Evolutionary conservation across 2,113 vertebrate species (phyloP).

Genomic region (Pogona vitticeps): DNA sequence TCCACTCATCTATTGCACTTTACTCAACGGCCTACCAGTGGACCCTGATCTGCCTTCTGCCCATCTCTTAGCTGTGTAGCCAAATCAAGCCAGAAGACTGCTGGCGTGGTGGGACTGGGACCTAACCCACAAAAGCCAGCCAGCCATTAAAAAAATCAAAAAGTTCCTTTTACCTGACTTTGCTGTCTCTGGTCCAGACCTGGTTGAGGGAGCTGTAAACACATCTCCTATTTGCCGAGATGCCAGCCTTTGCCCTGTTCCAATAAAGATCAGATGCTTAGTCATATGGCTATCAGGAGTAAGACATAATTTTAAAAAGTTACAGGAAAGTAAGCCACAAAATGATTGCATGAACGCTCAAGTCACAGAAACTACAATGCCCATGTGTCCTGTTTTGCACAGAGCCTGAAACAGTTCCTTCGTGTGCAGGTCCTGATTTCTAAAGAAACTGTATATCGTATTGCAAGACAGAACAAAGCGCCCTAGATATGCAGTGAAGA

Average conservation of each 20-base stretch:
- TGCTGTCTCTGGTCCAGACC: slow-evolving; percentile 1
- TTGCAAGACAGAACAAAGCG: no score
- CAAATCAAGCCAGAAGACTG: not conserved
- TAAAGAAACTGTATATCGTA: no score
- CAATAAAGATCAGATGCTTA: slow-evolving; percentile 29
- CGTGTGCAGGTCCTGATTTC: no score
- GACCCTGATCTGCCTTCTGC: not conserved
- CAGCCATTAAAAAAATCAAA: not conserved
- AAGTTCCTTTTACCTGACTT: slow-evolving; percentile 42
- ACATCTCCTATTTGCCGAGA: slow-evolving; percentile 19
- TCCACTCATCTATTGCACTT: not conserved
- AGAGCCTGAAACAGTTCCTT: not conserved
- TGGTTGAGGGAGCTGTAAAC: slow-evolving; percentile 31
- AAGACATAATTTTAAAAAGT: not conserved
- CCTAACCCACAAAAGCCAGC: not conserved
- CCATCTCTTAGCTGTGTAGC: not conserved
- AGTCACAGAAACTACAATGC: not conserved
- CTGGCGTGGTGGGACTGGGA: not conserved
- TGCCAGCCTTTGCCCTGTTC: slow-evolving; percentile 29
- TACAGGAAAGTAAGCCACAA: not conserved
- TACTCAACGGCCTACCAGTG: not conserved
- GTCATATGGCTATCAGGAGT: not conserved
- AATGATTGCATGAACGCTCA: not conserved
- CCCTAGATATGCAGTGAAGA: no score
- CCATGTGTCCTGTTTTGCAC: not conserved